A percentile compares a stretch with the other conserved stretches of the same genome.
Evolutionary conservation across 2,797 vertebrate genomes (phyloP).

Genomic region (Morus bassanus): DNA sequence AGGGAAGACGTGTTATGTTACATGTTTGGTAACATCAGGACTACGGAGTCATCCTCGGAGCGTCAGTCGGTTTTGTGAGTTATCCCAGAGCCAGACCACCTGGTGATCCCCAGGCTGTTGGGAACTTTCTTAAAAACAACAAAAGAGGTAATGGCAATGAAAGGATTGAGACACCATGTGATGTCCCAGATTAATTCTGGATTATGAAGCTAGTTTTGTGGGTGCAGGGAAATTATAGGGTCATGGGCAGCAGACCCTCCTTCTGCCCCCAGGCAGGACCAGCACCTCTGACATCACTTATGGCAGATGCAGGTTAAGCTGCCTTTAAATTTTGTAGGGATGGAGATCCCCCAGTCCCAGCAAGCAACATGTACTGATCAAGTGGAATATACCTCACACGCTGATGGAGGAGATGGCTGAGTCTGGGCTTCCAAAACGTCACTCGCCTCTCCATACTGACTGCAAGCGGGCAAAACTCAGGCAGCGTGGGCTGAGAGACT

Average conservation of each 20-base stretch:
- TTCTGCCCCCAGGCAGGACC: not conserved
- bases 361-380: not conserved
- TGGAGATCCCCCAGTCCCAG: not conserved
- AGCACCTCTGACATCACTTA: not conserved
- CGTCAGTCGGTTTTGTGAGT: not conserved
- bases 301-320: not conserved
- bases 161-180: accelerated
- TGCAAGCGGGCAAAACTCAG: not conserved
- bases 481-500: not conserved
- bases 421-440: not conserved
- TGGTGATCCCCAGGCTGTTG: not conserved
- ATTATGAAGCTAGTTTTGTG: not conserved
- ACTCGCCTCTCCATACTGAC: not conserved
- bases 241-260: not conserved
- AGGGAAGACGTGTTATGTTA: accelerated
- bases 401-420: not conserved
- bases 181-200: not conserved
- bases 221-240: not conserved
- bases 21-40: not conserved
- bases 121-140: not conserved
- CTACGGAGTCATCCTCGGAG: accelerated
- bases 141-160: too few species aligned
- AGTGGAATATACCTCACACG: not conserved
- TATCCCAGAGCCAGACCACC: not conserved
- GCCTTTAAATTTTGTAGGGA: not conserved